Base-by-base conservation (phyloP, 2,113 vertebrate species). In the Phaetusa simplex region DNA sequence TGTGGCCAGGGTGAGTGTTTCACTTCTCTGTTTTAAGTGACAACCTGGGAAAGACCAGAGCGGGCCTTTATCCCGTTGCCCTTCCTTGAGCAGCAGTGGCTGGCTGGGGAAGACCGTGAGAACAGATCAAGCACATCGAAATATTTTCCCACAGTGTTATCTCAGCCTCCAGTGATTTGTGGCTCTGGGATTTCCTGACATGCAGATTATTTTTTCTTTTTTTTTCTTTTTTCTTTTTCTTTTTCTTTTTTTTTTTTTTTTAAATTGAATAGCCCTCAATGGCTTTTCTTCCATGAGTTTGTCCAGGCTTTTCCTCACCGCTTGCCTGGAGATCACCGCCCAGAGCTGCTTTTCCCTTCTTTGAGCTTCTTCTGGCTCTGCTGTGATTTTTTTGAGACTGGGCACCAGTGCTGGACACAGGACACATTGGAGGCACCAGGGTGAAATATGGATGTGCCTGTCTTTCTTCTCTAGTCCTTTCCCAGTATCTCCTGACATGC, bases 51-150 rank as follows among this genome's bases (percentile, higher is more conserved):
- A 67, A 88, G 38, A 24, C 36, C n/a, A 12, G 17, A 32, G 45
- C 0, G 1, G 40, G 19, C 58, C n/a, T 11, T 59, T 65, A 12
- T 15, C 40, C 72, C 4, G 0, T 3, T 56, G 29, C 21, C 56
- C 27, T 50, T 29, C 29, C 55, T 32, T 1, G 2, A 55, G 65
- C 0, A 0, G 29, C 47, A 71, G 13, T 3, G 1, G 29, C 59
- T 55, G 78, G 22, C 62, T 61, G 50, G 49, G 52, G 20, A 86
- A 50, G 66, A n/a, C 62, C 69, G n/a, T 52, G 59, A 70, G 43
- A 86, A 38, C 65, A 78, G 27, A n/a, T 12, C 8, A 14, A 80
- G 40, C n/a, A n/a, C 59, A 50, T 6, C 22, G 62, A 55, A 80
- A 82, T 56, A 72, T 77, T 91, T 93, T 88, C 80, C 71, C 76